Conservation (phyloP, 2,113 vertebrate genomes). For the Heteronetta atricapilla region DNA sequence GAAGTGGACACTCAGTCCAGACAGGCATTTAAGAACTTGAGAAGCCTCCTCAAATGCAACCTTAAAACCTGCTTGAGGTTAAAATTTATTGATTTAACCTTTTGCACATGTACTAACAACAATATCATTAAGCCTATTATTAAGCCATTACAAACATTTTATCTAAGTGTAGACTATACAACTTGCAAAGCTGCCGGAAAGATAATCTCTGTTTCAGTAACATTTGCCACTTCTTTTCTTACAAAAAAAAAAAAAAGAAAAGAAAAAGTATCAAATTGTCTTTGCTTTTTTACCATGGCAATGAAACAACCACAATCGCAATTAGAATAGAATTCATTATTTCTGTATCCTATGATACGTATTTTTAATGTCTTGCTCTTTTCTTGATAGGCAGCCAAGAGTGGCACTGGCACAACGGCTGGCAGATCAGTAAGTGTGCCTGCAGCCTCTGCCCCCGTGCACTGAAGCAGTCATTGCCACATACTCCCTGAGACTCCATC, state of each 20-base stretch:
- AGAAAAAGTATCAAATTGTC: background rate
- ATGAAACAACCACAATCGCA: background rate
- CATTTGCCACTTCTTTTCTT: background rate
- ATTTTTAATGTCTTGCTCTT: background rate
- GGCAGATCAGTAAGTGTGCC: background rate
- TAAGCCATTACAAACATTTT: background rate
- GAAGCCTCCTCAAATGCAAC: background rate
- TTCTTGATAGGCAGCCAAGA: background rate
- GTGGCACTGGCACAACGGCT: fast-evolving
- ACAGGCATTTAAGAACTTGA: background rate
- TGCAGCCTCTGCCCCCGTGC: background rate
- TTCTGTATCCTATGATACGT: background rate
- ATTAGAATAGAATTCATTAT: background rate
- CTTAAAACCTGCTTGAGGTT: background rate
- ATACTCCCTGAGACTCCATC: background rate
- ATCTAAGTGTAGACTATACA: background rate
- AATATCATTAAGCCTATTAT: background rate
- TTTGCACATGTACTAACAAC: background rate
- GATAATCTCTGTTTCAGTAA: background rate
- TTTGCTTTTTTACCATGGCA: background rate
- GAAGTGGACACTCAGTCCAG: background rate
- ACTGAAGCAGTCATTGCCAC: background rate
- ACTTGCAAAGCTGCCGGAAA: background rate
- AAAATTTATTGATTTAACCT: background rate
- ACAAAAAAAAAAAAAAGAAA: background rate